A percentile compares a stretch with the other conserved stretches of the same genome.
Conservation (phyloP, 2,888 invertebrate species). For the Dicycla oo region DNA sequence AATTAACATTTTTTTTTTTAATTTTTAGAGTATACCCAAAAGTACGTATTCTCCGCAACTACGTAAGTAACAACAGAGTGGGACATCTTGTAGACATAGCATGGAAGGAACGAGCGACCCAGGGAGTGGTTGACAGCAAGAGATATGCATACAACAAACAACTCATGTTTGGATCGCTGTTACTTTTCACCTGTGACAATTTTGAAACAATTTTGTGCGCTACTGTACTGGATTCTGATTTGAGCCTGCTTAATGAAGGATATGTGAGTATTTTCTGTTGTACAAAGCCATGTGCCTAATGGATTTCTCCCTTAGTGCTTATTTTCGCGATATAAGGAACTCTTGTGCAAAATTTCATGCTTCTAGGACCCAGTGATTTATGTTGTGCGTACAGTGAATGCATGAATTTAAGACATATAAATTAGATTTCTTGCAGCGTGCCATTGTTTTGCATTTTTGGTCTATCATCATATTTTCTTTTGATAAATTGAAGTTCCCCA, state of each 20-base stretch:
- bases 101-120: slow-evolving; percentile 75
- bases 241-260: slow-evolving; percentile 87
- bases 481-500: too few relatives aligned
- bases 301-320: too few relatives aligned
- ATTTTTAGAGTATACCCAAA: slow-evolving; percentile 83
- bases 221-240: slow-evolving; percentile 90
- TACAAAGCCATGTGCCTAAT: too few relatives aligned
- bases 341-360: too few relatives aligned
- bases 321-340: too few relatives aligned
- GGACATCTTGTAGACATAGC: slow-evolving; percentile 85
- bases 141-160: slow-evolving; percentile 84
- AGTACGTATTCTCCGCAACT: slow-evolving; percentile 83
- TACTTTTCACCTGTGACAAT: slow-evolving; percentile 93
- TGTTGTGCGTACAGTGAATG: too few relatives aligned
- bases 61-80: slow-evolving; percentile 81
- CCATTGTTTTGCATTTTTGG: too few relatives aligned
- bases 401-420: too few relatives aligned
- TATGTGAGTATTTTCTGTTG: slow-evolving; percentile 81
- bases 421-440: too few relatives aligned
- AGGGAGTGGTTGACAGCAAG: slow-evolving; percentile 70
- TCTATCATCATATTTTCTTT: too few relatives aligned
- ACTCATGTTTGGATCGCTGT: slow-evolving; percentile 93
- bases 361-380: too few relatives aligned
- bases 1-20: not conserved
- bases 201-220: slow-evolving; percentile 93